phyloP scores from a whole-genome alignment of 53 echinoderm and acorn worm species.

The Paelopatides confundens region DNA sequence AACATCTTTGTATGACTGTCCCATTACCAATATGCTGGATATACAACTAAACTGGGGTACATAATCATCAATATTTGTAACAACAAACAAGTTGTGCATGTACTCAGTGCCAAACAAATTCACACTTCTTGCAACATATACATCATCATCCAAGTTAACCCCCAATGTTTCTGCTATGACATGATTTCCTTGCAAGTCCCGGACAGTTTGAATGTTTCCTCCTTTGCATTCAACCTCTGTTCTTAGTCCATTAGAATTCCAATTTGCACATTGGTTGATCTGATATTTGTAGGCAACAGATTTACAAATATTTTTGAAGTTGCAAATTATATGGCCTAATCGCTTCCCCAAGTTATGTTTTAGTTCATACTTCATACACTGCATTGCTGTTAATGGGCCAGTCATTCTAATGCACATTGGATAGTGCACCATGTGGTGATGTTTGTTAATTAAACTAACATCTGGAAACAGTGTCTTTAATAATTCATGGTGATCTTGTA shows the following conservation, averaged over 20 bases:
- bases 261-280: slow-evolving; percentile 49
- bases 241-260: not conserved
- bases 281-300: slow-evolving; percentile 68
- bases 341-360: slow-evolving; percentile 67
- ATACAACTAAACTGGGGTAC: slow-evolving; percentile 9
- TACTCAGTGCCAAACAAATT: slow-evolving; percentile 53
- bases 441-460: slow-evolving; percentile 47
- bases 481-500: slow-evolving; percentile 49
- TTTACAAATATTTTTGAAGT: slow-evolving; percentile 65
- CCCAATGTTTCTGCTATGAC: not conserved
- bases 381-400: slow-evolving; percentile 49
- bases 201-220: not conserved
- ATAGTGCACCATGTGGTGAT: slow-evolving; percentile 37
- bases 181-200: not conserved
- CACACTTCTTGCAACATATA: slow-evolving; percentile 46
- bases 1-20: not conserved
- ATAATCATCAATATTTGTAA: not conserved
- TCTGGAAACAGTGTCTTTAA: slow-evolving; percentile 52
- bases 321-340: slow-evolving; percentile 63
- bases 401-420: slow-evolving; percentile 6
- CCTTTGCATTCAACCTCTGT: slow-evolving; percentile 20
- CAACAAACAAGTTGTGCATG: slow-evolving; percentile 53
- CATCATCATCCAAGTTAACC: slow-evolving; percentile 51
- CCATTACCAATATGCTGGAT: not conserved
- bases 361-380: slow-evolving; percentile 68